These are phyloP conservation scores for Parascotia fuliginaria DNA, from an alignment of 2,888 invertebrate genomes.

Conservation along the genomic window DNA sequence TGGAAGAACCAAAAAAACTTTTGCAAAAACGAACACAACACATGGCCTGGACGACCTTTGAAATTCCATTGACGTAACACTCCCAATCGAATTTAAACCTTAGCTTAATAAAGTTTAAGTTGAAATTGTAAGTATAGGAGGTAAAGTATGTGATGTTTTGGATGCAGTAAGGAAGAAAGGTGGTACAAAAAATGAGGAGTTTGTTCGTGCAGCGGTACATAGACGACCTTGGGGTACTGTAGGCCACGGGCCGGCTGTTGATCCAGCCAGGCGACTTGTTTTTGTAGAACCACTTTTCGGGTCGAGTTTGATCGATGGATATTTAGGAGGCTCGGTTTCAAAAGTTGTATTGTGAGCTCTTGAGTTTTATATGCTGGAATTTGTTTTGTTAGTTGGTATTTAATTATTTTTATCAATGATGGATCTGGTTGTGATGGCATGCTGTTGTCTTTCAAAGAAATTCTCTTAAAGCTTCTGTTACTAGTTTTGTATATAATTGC, in stretches of 20 bases:
- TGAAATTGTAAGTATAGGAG: conserved; percentile 26
- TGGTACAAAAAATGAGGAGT: conserved; percentile 73
- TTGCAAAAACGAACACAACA: conserved; percentile 78
- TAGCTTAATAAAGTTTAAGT: conserved; percentile 39
- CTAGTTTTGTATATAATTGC: too few species aligned
- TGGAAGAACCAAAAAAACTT: conserved; percentile 55
- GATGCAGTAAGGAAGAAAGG: conserved; percentile 68
- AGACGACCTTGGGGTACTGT: conserved; percentile 82
- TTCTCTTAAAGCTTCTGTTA: too few species aligned
- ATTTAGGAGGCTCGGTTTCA: conserved; percentile 55
- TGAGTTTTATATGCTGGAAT: conserved; percentile 11
- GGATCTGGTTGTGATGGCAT: too few species aligned
- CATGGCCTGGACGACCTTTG: conserved; percentile 77
- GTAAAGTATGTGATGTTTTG: conserved; percentile 52
- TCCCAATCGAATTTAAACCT: conserved; percentile 36
- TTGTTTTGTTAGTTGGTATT: conserved; percentile 15
- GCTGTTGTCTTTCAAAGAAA: too few species aligned
- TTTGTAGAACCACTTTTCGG: conserved; percentile 66
- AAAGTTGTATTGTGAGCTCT: conserved; percentile 31
- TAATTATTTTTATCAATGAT: too few species aligned
- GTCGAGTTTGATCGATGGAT: conserved; percentile 71
- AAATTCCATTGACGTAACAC: conserved; percentile 59
- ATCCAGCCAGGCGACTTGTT: conserved; percentile 70
- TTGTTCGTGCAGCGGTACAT: conserved; percentile 77
- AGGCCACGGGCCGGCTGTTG: conserved; percentile 81